Base-by-base conservation (phyloP, 2,797 vertebrate species). In the Vireo griseus region DNA sequence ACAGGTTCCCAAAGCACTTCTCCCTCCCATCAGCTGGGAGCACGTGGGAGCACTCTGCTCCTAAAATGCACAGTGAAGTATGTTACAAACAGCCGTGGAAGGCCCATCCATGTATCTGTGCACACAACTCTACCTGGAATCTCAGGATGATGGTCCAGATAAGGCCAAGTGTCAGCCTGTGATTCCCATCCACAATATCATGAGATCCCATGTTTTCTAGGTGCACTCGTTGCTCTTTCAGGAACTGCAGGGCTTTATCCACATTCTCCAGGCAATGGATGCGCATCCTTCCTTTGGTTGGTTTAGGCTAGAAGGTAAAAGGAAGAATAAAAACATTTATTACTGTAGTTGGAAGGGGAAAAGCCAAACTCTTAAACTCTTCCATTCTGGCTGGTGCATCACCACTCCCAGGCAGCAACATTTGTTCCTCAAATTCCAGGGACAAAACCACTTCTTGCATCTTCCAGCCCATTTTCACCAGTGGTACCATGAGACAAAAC, bases 141-240 rank as follows among this genome's bases (percentile, higher is more conserved):
- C 99, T 98, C 80, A 99, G 98, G 96, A 99, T 99, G 97, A 99
- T 99, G 95, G 99, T 99, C 99, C 99, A 99, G 97, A 99, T 99
- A 75, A 99, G 99, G 59, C 99, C 99, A 6, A 99, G 98, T 0
- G 98, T 99, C 88, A 99, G 98, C 52, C 99, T 98, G 97, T 99
- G 99, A 98, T 99, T 99, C 33, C 99, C 99, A 84, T 99, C 99
- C 26, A 99, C 99, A 24, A 99, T 99, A 97, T 99, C 99, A 21
- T 99, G 99, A 61, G 99, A 99, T 42, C 99, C 99, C 99, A 99
- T 99, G 98, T 99, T 99, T 97, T 99, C 99, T 88, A 99, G 98
- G 96, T 99, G 99, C 31, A 99, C 99, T 92, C 99, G 96, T 91
- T 99, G 99, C 96, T 99, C 99, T 97, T 99, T 99, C 81, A 99